Base-by-base conservation (phyloP, 1,140 invertebrate species). In the Ostrea denselamellosa region DNA sequence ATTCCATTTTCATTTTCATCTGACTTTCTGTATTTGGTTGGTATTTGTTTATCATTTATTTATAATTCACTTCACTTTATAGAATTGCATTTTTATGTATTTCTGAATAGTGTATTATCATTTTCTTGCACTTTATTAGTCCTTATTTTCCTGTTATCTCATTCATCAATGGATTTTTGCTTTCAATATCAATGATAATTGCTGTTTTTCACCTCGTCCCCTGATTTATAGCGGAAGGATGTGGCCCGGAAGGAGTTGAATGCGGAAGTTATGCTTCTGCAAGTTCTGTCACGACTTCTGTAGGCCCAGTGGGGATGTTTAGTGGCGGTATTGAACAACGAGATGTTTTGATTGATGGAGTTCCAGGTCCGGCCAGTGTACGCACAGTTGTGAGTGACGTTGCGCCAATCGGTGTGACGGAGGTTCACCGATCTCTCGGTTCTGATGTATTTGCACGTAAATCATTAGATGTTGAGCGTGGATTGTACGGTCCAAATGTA, bases 231-330 rank as follows among this genome's bases (percentile, higher is more conserved):
- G 68, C 68, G 14, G 68, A 77, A 17, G 68, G 68, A 28, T 77
- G 68, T 34, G 68, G 68, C 12, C 68, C 68, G 10, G 68, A 34
- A 12, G 68, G 68, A 9, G 68, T 77, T 14, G 25, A 77, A 14
- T 77, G 68, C 25, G 68, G 68, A 77, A 77, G 68, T 77, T 34
- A 28, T 28, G 68, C 68, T 77, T 77, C 68, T 77, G 68, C 28
- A 9, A 34, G 28, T 17, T 77, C 68, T 17, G 68, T 77, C 14
- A 34, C 68, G 2, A 25, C 9, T n/a, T 19, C 56, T 7, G 17
- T 62, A 62, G 56, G 56, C 19, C 17, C n/a, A 10, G 68, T 8
- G 7, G 68, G 68, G 14, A 25, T 77, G 9, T 25, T 77, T 34
- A 25, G 14, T 9, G 68, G 28, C 25, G 68, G 68, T 34, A 17